A percentile compares a stretch with the other conserved stretches of the same genome.
Conservation (phyloP, 2,113 vertebrate species). For the Platichthys flesus region DNA sequence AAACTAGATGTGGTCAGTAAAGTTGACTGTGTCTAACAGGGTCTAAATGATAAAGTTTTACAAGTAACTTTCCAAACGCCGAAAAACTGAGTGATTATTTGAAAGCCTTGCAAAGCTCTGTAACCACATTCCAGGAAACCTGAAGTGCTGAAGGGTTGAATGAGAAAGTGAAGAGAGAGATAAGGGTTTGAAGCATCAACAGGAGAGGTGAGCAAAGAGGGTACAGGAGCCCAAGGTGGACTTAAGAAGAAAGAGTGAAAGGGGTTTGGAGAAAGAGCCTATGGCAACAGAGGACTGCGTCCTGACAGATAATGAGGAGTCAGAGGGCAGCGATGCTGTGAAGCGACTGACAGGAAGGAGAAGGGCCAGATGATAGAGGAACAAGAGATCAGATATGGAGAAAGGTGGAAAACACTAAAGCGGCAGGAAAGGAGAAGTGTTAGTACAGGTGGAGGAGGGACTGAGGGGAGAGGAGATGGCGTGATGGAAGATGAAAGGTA, state of each 20-base stretch:
- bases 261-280: conserved; percentile 32
- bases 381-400: conserved; percentile 46
- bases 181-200: conserved; percentile 17
- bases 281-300: conserved; percentile 41
- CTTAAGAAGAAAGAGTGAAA: conserved; percentile 49
- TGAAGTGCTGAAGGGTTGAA: no score
- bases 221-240: conserved; percentile 49
- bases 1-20: no score
- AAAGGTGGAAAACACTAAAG: conserved; percentile 11
- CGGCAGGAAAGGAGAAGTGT: conserved; percentile 8
- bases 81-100: no score
- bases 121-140: no score
- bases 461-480: conserved; percentile 11
- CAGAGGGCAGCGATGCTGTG: conserved; percentile 32
- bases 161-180: no score
- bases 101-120: no score
- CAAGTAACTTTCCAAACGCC: no score
- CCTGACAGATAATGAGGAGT: conserved; percentile 64
- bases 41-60: no score
- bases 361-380: conserved; percentile 42
- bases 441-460: conserved; percentile 16
- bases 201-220: conserved; percentile 35
- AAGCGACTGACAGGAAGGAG: conserved; percentile 40
- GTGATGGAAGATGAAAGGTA: conserved; percentile 37
- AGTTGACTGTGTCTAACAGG: no score